Conservation (phyloP, 30 jellyfish, hydroid and myxozoan genomes). For the Pseudorhiza aurosa region DNA sequence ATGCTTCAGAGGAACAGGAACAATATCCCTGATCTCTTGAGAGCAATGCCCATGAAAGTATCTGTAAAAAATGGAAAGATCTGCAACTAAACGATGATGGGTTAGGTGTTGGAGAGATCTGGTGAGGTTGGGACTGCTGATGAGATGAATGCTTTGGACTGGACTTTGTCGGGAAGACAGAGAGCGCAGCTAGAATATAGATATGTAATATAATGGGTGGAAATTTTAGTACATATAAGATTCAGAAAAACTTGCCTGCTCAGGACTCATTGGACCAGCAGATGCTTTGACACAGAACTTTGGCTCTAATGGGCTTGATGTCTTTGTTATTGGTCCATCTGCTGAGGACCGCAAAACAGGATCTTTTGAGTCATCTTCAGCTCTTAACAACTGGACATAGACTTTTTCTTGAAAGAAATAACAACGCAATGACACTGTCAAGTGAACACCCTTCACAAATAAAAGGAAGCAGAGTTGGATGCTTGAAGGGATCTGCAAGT, state of each 20-base stretch:
- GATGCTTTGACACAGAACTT: conserved; percentile 66
- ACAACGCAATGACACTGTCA: background rate
- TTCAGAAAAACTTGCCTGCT: conserved; percentile 62
- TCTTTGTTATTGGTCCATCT: background rate
- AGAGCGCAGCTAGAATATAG: conserved; percentile 39
- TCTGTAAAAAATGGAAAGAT: too few species aligned
- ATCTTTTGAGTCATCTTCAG: conserved; percentile 46
- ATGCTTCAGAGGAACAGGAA: too few species aligned
- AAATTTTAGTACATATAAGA: background rate
- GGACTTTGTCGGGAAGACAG: too few species aligned
- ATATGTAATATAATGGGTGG: background rate
- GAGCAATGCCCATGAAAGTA: too few species aligned
- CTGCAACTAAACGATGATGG: too few species aligned
- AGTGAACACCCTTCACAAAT: too few species aligned
- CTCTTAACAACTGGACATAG: conserved; percentile 46
- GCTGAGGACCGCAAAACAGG: conserved; percentile 45
- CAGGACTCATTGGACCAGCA: conserved; percentile 93
- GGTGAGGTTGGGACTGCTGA: too few species aligned
- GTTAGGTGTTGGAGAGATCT: too few species aligned
- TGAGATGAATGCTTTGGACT: too few species aligned
- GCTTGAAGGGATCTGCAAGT: too few species aligned
- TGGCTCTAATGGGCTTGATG: conserved; percentile 30
- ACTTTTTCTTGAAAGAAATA: conserved; percentile 25
- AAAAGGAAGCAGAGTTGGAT: too few species aligned
- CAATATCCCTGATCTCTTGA: too few species aligned